A percentile compares a stretch with the other conserved stretches of the same genome.
These are phyloP conservation scores for Drosophila paranaensis DNA, from an alignment of 2,888 invertebrate genomes.

Conservation along the genomic window DNA sequence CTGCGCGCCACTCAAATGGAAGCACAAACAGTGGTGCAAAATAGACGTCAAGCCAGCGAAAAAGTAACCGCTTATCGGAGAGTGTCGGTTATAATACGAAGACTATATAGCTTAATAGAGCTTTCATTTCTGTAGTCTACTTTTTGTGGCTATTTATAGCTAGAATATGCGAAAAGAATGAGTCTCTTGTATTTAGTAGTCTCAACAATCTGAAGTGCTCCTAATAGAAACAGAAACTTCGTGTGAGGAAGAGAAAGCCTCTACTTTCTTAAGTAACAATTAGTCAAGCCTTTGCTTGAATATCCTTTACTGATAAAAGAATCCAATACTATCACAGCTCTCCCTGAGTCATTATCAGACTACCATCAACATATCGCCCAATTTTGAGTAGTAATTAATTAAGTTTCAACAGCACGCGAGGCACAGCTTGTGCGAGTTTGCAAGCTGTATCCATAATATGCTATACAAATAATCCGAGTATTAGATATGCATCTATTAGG, in stretches of 20 bases:
- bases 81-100: not conserved
- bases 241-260: too few species aligned
- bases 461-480: constrained; percentile 1
- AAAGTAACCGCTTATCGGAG: not conserved
- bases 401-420: not conserved
- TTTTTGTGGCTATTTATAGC: too few species aligned
- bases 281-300: too few species aligned
- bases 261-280: too few species aligned
- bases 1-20: constrained; percentile 8
- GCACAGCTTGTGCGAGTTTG: not conserved
- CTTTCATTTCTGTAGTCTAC: too few species aligned
- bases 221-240: not conserved
- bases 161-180: not conserved
- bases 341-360: too few species aligned
- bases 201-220: not conserved
- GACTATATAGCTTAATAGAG: too few species aligned
- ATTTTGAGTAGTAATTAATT: not conserved
- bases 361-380: not conserved
- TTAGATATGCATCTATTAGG: constrained; percentile 17
- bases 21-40: constrained; percentile 24
- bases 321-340: not conserved
- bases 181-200: not conserved
- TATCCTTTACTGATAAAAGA: not conserved
- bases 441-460: not conserved
- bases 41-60: not conserved